phyloP scores from a whole-genome alignment of 53 echinoderm and acorn worm genomes.

The Echinarachnius parma region DNA sequence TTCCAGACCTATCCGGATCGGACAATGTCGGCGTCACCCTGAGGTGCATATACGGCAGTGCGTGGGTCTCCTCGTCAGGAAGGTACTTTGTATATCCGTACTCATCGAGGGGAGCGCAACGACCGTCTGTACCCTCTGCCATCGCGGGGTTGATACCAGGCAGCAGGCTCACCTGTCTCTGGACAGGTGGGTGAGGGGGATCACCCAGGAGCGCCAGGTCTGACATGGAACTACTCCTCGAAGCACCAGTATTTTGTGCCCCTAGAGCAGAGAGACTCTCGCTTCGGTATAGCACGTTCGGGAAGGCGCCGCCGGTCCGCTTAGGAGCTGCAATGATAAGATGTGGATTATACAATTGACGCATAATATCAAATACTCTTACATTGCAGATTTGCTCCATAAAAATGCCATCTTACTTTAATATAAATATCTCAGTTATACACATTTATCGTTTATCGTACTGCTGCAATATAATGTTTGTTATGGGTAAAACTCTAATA shows the following conservation, averaged over 20 bases:
- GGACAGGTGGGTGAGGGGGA: constrained; percentile 35
- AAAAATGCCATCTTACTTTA: no score
- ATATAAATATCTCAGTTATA: no score
- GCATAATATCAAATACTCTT: no score
- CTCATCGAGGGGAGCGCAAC: constrained; percentile 15
- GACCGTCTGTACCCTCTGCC: constrained; percentile 23
- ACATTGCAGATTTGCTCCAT: no score
- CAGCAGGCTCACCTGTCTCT: constrained; percentile 24
- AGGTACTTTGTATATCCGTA: constrained; percentile 29
- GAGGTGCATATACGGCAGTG: constrained; percentile 33
- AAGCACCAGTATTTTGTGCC: not conserved
- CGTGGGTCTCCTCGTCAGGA: not conserved
- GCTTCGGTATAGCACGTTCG: constrained; percentile 27
- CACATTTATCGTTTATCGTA: no score
- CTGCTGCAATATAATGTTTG: no score
- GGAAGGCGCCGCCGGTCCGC: constrained; percentile 19
- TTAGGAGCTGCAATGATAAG: not conserved
- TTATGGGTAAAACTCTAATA: no score
- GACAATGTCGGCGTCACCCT: constrained; percentile 13
- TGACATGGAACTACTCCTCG: constrained; percentile 7
- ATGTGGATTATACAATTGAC: no score
- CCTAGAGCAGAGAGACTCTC: constrained; percentile 24
- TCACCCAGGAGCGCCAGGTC: constrained; percentile 26
- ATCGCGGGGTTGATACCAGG: constrained; percentile 41
- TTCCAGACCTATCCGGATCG: not conserved